phyloP scores from a whole-genome alignment of 2,888 invertebrate genomes.

The Leptinotarsa juncta region DNA sequence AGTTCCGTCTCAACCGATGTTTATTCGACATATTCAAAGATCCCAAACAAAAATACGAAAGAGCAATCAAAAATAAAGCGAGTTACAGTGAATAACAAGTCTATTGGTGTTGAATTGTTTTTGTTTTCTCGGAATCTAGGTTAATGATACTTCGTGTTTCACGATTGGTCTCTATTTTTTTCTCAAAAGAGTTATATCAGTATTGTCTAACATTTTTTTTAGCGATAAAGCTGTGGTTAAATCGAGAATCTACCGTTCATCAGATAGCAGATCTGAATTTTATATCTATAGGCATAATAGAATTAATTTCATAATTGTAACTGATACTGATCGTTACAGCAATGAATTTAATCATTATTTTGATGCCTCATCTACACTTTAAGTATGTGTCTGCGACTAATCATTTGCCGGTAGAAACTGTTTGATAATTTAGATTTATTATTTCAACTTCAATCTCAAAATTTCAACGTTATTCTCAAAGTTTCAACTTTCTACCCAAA shows the following conservation, averaged over 20 bases:
- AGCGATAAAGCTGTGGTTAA: too few species aligned
- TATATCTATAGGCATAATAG: background rate
- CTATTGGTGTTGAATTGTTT: background rate
- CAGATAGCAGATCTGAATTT: background rate
- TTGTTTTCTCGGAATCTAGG: constrained; percentile 18
- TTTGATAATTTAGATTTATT: background rate
- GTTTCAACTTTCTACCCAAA: too few species aligned
- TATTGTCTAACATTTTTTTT: background rate
- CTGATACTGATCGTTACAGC: too few species aligned
- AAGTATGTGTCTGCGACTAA: too few species aligned
- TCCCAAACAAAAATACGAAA: too few species aligned
- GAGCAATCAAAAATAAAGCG: background rate
- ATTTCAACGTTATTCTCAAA: too few species aligned
- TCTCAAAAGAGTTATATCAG: background rate
- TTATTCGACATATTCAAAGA: too few species aligned
- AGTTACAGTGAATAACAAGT: background rate
- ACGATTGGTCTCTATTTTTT: constrained; percentile 24
- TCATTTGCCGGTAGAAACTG: too few species aligned
- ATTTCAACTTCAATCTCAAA: background rate
- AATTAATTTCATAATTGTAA: background rate
- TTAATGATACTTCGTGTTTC: constrained; percentile 22
- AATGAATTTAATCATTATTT: too few species aligned
- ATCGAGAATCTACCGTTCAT: too few species aligned
- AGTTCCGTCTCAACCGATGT: too few species aligned
- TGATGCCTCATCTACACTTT: too few species aligned